phyloP scores from a whole-genome alignment of 2,888 invertebrate genomes.

The Ophion slaviceki region DNA sequence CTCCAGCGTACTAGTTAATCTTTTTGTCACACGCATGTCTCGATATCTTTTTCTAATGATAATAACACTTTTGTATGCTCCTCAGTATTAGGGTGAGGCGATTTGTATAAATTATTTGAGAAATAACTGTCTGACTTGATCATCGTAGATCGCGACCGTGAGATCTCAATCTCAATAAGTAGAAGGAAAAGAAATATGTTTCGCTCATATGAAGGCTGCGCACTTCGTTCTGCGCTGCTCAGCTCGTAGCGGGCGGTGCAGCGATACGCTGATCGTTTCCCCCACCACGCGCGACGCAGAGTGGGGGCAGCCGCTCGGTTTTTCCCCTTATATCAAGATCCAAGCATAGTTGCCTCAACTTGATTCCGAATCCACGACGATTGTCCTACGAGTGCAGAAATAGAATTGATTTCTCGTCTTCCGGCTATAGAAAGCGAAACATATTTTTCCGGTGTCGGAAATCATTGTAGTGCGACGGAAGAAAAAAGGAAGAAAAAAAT shows the following conservation, averaged over 20 bases:
- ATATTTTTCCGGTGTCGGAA: conserved; percentile 77
- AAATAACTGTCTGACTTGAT: not conserved
- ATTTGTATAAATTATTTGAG: not conserved
- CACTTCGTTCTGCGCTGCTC: not conserved
- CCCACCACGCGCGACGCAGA: not conserved
- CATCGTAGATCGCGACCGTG: not conserved
- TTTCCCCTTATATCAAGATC: not conserved
- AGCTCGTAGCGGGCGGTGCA: not conserved
- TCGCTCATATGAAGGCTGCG: not conserved
- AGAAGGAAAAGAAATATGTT: not conserved
- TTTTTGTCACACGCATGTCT: not conserved
- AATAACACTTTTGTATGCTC: not conserved
- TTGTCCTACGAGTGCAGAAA: not conserved
- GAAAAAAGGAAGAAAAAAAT: conserved; percentile 14
- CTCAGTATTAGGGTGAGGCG: not conserved
- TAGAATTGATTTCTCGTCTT: not conserved
- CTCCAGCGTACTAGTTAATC: not conserved
- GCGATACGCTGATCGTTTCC: not conserved
- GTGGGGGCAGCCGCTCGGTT: not conserved
- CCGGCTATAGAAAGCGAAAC: conserved; percentile 73
- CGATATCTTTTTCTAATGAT: not conserved
- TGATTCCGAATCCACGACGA: not conserved
- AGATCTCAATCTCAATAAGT: not conserved
- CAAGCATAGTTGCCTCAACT: too few species aligned
- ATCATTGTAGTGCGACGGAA: conserved; percentile 58